Base-by-base conservation (phyloP, 64 coral and sea anemone species). In the Actinia equina region DNA sequence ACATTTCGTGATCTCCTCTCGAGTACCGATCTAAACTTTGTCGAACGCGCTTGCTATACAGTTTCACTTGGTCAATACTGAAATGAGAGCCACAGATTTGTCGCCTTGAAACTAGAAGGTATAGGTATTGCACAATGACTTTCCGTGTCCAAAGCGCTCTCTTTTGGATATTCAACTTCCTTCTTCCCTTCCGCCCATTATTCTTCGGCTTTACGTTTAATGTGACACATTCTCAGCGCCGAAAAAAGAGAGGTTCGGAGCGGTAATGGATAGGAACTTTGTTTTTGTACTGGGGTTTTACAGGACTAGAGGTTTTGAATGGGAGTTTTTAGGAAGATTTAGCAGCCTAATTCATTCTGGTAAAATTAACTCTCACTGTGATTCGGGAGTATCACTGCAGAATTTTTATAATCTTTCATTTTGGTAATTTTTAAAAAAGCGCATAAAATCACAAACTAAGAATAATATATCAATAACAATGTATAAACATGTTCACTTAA, bases 111-210 rank as follows among this genome's bases (percentile, higher is more conserved):
- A 65, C 62, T 65, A 65, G 55, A 13, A 16, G 55, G 15, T 65
- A 23, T 23, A 16, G 55, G 15, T 65, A 23, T 23, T 65, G 19
- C 22, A 65, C 62, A 9, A n/a, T 23, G 62, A n/a, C 6, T 65
- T 65, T 65, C 5, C 62, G 62, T 65, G 62, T 65, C 9, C 0
- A 20, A 65, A 23, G 18, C 22, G 62, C 62, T 65, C 13, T 57
- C 19, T 65, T 74, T 37, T 74, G 10, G 69, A 74, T 74, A 74
- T 74, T 74, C 69, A 30, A 74, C 69, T 74, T 74, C 26, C 69
- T 74, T 30, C 23, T 41, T 74, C 8, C 13, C 69, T 30, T 74
- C 69, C 69, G 69, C 69, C 69, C 69, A 74, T 74, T 74, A 74
- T 13, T 30, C 13, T 13, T 26, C 69, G 69, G 69, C 69, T 74